Evolutionary conservation across 2,113 vertebrate genomes (phyloP).

Genomic region (Nycticryphes semicollaris): DNA sequence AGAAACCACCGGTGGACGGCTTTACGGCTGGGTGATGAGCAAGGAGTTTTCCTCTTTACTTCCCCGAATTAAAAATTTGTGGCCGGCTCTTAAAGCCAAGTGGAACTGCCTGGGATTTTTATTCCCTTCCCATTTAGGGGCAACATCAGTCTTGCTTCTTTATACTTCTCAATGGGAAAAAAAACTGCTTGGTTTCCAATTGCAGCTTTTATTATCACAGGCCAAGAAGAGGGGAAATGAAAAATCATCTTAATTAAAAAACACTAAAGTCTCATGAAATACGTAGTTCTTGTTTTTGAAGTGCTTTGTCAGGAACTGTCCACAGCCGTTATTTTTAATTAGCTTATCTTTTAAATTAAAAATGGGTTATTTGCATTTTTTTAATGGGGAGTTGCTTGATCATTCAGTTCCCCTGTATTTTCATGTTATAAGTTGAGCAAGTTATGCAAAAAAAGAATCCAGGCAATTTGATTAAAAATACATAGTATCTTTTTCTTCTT

Average conservation of each 20-base stretch:
- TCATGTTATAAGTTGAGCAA: constrained; percentile 1
- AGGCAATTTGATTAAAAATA: constrained; percentile 49
- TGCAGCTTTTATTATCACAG: constrained; percentile 47
- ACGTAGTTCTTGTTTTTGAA: constrained; percentile 60
- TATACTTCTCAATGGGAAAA: background rate
- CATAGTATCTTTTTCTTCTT: constrained; percentile 6
- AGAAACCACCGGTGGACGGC: background rate
- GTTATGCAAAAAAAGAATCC: constrained; percentile 7
- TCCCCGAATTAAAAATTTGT: constrained; percentile 5
- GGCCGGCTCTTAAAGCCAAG: background rate
- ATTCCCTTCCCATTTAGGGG: constrained; percentile 9
- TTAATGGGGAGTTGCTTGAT: constrained; percentile 42
- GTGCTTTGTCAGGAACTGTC: constrained; percentile 64
- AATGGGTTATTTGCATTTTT: constrained; percentile 63
- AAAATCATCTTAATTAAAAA: constrained; percentile 71
- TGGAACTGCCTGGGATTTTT: constrained; percentile 1
- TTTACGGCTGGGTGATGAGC: constrained; percentile 12
- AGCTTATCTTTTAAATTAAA: constrained; percentile 70
- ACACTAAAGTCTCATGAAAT: constrained; percentile 42
- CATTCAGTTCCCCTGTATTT: constrained; percentile 33
- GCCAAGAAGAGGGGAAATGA: constrained; percentile 30
- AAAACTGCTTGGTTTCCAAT: constrained; percentile 8
- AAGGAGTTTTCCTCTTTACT: background rate
- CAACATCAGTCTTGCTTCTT: constrained; percentile 36
- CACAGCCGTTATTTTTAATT: constrained; percentile 68